phyloP scores from a whole-genome alignment of 2,888 invertebrate species.

The Pantelozetes paolii region DNA sequence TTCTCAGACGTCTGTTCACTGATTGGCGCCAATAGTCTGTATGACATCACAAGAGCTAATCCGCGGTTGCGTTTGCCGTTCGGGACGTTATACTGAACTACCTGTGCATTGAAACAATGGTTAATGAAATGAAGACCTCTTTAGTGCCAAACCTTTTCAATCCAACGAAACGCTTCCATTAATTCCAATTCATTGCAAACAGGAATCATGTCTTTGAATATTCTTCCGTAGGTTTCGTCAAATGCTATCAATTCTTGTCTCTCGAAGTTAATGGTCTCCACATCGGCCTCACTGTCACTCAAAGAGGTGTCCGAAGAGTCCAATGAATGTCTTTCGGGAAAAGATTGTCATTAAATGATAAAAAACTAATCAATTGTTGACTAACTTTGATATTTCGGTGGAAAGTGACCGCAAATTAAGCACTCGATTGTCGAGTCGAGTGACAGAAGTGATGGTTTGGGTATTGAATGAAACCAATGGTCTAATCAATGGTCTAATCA shows the following conservation, averaged over 20 bases:
- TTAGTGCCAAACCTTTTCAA: background rate
- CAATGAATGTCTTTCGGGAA: background rate
- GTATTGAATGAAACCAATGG: background rate
- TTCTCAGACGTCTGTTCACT: conserved; percentile 58
- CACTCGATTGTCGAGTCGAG: background rate
- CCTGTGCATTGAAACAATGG: conserved; percentile 49
- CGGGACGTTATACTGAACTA: conserved; percentile 55
- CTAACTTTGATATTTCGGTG: conserved; percentile 9
- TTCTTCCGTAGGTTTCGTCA: conserved; percentile 17
- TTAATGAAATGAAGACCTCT: background rate
- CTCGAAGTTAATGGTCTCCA: conserved; percentile 1
- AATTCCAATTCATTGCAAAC: conserved; percentile 11
- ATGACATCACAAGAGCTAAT: conserved; percentile 53
- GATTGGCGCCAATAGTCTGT: conserved; percentile 45
- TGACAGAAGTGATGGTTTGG: background rate
- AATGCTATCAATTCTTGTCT: conserved; percentile 24
- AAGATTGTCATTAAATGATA: background rate
- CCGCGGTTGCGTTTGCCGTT: conserved; percentile 57
- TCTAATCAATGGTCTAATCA: conserved; percentile 5
- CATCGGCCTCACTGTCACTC: background rate
- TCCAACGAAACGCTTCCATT: conserved; percentile 27
- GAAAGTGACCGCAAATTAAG: conserved; percentile 4
- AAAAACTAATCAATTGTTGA: background rate
- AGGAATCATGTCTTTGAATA: conserved; percentile 30
- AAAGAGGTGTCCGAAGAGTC: conserved; percentile 6